Conservation (phyloP, 2,797 vertebrate genomes). For the Anguilla obscura region DNA sequence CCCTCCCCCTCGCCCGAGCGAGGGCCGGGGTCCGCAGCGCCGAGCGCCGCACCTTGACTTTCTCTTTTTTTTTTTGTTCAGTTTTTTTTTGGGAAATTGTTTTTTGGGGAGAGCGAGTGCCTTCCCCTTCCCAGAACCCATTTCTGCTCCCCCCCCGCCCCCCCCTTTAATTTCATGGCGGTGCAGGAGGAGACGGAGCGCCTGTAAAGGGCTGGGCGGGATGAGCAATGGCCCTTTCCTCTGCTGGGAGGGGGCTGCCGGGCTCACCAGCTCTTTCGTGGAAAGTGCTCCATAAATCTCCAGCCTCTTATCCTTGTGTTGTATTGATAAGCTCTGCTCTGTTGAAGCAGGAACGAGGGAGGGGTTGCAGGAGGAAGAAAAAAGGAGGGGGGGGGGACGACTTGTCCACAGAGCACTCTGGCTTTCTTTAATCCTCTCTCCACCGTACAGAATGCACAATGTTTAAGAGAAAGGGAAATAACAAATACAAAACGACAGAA, state of each 20-base stretch:
- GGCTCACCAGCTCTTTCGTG: conserved; percentile 47
- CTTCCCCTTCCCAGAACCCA: conserved; percentile 14
- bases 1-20: not conserved
- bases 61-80: not conserved
- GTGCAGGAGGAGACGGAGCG: conserved; percentile 30
- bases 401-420: conserved; percentile 15
- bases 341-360: conserved; percentile 27
- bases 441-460: not conserved
- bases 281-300: conserved; percentile 56
- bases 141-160: not conserved
- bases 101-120: conserved; percentile 26
- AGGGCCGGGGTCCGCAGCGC: conserved; percentile 35
- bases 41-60: conserved; percentile 21
- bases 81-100: conserved; percentile 11
- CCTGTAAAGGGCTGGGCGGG: conserved; percentile 53
- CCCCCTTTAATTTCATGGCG: conserved; percentile 13
- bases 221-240: conserved; percentile 52
- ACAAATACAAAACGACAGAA: not conserved
- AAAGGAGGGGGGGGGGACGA: conserved; percentile 3
- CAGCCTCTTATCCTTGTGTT: conserved; percentile 51
- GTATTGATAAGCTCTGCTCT: conserved; percentile 58
- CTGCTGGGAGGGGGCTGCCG: conserved; percentile 29
- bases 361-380: conserved; percentile 21
- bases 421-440: conserved; percentile 12
- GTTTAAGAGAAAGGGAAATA: not conserved